Evolutionary conservation across 2,113 vertebrate species (phyloP), one percentile per base, ranked within the genome.

Genomic region (Myotis lucifugus): DNA sequence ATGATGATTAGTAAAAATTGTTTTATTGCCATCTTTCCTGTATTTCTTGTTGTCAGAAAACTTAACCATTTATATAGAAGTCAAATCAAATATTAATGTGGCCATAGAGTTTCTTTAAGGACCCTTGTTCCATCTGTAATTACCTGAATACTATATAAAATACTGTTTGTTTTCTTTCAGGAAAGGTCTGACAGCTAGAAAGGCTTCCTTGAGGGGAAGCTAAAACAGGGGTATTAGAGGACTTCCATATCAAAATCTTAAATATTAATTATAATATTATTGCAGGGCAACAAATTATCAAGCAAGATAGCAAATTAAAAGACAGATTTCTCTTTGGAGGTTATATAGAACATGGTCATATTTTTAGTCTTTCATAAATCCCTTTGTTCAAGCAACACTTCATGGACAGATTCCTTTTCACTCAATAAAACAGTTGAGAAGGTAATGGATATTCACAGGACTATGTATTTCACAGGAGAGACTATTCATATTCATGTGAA

Each of bases 361-460:
- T 72, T 67, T 93, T 85, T 64, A 66, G 6, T 56, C 48, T 82
- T 91, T 40, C 0, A 15, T 69, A 88, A 93, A 82, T 85, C 8
- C 37, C 48, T 85, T 82, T 93, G 32, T 85, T 94, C 59, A 85
- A 37, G 13, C 76, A 93, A 77, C 27, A 56, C 69, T 81, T 69
- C 21, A n/a, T 88, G 25, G n/a, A 54, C 18, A 93, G 67, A 76
- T 76, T 90, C 50, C 27, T 83, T 96, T 88, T 82, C 91, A 95
- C 13, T 76, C 17, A 79, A 5, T 79, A 79, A 27, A 87, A 74
- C 14, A 92, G 19, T 93, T 94, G 82, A 70, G 32, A 90, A 66
- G 37, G 76, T 37, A 77, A 54, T 88, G 50, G 46, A n/a, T 76
- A 76, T 69, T 93, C 29, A 84, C 0, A 81, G 40, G 48, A 79